phyloP scores from a whole-genome alignment of 1,140 invertebrate species.

The Drosophila sp. region DNA sequence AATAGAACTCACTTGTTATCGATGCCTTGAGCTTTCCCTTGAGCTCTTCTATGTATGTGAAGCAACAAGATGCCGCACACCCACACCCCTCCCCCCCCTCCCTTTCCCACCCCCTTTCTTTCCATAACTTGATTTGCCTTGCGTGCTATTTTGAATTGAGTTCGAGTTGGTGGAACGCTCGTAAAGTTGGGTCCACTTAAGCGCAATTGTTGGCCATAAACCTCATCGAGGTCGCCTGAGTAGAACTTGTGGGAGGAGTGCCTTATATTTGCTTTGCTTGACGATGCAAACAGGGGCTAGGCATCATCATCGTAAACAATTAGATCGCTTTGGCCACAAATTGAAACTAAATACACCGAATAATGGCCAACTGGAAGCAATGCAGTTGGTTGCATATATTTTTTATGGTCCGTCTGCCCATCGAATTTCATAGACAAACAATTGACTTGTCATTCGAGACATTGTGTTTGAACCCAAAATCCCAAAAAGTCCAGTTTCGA shows the following conservation, averaged over 20 bases:
- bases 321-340: slow-evolving; percentile 64
- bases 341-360: slow-evolving; percentile 75
- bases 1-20: slow-evolving; percentile 30
- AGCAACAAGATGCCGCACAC: slow-evolving; percentile 21
- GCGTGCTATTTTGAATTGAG: slow-evolving; percentile 74
- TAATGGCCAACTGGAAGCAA: slow-evolving; percentile 36
- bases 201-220: slow-evolving; percentile 79
- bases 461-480: slow-evolving; percentile 50
- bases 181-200: slow-evolving; percentile 77
- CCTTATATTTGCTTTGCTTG: slow-evolving; percentile 2
- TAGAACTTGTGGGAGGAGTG: slow-evolving; percentile 1
- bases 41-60: slow-evolving; percentile 15
- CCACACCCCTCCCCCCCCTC: neutral
- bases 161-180: slow-evolving; percentile 56
- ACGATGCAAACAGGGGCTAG: slow-evolving; percentile 33
- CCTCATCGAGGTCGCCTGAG: slow-evolving; percentile 34
- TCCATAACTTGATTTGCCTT: slow-evolving; percentile 69
- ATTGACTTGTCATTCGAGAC: slow-evolving; percentile 78
- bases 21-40: slow-evolving; percentile 23
- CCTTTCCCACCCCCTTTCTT: slow-evolving; percentile 4
- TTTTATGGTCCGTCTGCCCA: slow-evolving; percentile 12
- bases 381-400: slow-evolving; percentile 42
- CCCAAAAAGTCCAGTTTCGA: slow-evolving; percentile 38
- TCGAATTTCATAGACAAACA: slow-evolving; percentile 58
- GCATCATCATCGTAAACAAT: slow-evolving; percentile 64